A percentile compares a stretch with the other conserved stretches of the same genome.
phyloP scores from a whole-genome alignment of 1,140 invertebrate species.

The Caenorhabditis briggsae region DNA sequence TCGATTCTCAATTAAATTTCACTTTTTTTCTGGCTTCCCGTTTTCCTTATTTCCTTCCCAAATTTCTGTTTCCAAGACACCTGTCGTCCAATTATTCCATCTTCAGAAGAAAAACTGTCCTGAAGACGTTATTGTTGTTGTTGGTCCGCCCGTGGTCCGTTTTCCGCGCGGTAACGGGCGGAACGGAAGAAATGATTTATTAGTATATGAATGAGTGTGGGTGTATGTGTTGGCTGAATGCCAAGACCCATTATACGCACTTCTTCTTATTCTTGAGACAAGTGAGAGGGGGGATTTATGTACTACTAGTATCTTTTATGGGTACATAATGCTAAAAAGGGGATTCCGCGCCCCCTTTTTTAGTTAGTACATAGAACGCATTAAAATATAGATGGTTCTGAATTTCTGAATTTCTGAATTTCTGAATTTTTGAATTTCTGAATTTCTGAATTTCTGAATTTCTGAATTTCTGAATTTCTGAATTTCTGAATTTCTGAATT shows the following conservation, averaged over 20 bases:
- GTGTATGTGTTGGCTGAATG: neutral
- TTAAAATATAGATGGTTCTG: too few relatives aligned
- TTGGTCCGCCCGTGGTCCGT: neutral
- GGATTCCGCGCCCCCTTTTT: too few relatives aligned
- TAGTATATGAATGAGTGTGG: neutral
- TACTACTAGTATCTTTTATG: too few relatives aligned
- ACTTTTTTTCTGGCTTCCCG: neutral
- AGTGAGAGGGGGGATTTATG: too few relatives aligned
- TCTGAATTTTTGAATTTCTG: too few relatives aligned
- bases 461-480: too few relatives aligned
- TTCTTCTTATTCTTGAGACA: neutral
- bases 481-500: too few relatives aligned
- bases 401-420: too few relatives aligned
- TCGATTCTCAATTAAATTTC: neutral
- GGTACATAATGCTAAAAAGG: too few relatives aligned
- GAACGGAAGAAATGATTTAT: neutral
- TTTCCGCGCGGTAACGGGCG: conserved; percentile 35
- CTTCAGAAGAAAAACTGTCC: neutral
- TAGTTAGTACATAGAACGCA: too few relatives aligned
- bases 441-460: too few relatives aligned
- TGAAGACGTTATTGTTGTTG: neutral
- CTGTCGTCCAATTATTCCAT: neutral
- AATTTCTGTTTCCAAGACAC: neutral
- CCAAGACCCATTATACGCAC: neutral
- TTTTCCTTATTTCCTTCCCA: neutral